Percentiles rank a stretch among this genome's conserved stretches.
phyloP scores from a whole-genome alignment of 2,113 vertebrate genomes.

The Potamarius usumacintae region DNA sequence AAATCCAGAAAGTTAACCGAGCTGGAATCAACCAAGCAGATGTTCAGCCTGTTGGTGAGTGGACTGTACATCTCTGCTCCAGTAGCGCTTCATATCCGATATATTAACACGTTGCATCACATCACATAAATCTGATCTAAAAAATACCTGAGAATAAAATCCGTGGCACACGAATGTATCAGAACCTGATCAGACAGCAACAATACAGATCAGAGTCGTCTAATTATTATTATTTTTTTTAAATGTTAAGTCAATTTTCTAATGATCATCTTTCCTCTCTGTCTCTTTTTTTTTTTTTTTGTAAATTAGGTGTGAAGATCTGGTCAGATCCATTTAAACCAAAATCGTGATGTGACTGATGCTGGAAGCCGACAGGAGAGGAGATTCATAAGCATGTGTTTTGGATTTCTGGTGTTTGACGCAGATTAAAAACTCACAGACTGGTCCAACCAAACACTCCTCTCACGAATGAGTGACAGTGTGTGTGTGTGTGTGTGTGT shows the following conservation, averaged over 20 bases:
- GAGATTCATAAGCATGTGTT: conserved; percentile 16
- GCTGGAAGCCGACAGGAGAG: background rate
- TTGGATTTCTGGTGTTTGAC: conserved; percentile 15
- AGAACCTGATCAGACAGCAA: background rate
- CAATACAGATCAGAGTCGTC: background rate
- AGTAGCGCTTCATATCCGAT: background rate
- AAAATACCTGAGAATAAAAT: background rate
- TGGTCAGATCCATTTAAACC: conserved; percentile 78
- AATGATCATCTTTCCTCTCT: background rate
- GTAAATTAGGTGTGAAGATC: conserved; percentile 69
- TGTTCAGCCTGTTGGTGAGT: conserved; percentile 74
- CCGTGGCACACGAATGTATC: background rate
- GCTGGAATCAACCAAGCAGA: conserved; percentile 73
- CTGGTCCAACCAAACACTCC: background rate
- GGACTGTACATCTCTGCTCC: background rate
- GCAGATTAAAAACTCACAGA: background rate
- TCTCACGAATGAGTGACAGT: background rate
- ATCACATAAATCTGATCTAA: background rate
- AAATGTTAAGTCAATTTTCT: too few relatives aligned
- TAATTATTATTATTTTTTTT: too few relatives aligned
- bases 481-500: background rate
- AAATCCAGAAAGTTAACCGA: conserved; percentile 70
- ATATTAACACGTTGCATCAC: background rate
- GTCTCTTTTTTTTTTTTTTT: background rate
- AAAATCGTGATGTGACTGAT: conserved; percentile 60